Percentiles rank a stretch among this genome's conserved stretches.
Conservation (phyloP, 2,888 invertebrate genomes). For the Dexiosoma caninum region DNA sequence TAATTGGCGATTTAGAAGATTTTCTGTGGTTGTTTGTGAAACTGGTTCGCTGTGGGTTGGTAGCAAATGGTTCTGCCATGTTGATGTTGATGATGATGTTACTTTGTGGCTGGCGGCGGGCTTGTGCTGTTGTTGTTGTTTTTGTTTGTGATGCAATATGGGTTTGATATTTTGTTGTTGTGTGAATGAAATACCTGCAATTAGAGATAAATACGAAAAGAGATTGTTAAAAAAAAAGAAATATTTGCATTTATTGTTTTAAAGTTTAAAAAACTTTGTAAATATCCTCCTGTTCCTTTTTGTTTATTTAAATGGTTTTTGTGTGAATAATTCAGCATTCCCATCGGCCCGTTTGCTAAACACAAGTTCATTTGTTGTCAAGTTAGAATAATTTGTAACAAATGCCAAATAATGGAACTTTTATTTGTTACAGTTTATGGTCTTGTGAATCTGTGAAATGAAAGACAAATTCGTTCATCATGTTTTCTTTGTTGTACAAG, state of each 20-base stretch:
- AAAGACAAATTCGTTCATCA: neutral
- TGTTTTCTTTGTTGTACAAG: neutral
- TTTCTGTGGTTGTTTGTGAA: constrained; percentile 15
- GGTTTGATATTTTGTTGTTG: constrained; percentile 74
- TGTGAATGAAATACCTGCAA: constrained; percentile 74
- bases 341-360: constrained; percentile 23
- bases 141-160: constrained; percentile 68
- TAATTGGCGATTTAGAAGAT: constrained; percentile 16
- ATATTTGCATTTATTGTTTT: too few species aligned
- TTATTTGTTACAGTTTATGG: constrained; percentile 47
- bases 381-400: constrained; percentile 29
- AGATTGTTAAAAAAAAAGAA: too few species aligned
- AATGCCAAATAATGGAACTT: constrained; percentile 43
- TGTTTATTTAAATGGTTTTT: neutral
- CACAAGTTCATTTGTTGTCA: constrained; percentile 36
- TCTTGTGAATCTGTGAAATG: constrained; percentile 20
- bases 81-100: constrained; percentile 66
- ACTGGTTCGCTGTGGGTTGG: constrained; percentile 31
- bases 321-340: constrained; percentile 3
- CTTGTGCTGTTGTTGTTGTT: constrained; percentile 44
- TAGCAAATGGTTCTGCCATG: constrained; percentile 67
- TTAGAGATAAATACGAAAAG: neutral
- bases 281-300: constrained; percentile 9
- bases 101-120: constrained; percentile 44
- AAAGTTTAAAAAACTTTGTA: neutral